Conservation (phyloP, 2,797 vertebrate species). For the Carcharodon carcharias region DNA sequence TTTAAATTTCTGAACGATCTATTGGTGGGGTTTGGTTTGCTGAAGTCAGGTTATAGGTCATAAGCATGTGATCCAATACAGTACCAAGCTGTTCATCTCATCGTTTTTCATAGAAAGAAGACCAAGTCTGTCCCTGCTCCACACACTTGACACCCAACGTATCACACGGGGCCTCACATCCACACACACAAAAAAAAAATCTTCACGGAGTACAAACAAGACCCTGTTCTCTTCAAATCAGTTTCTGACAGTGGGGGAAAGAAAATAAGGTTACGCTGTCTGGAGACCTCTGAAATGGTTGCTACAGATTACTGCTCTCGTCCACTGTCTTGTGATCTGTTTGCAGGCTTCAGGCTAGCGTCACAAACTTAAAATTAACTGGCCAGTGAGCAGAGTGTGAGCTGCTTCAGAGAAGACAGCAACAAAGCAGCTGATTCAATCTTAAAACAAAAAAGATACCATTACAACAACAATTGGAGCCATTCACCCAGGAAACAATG, state of each 20-base stretch:
- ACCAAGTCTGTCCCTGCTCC: too few species aligned
- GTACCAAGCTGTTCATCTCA: neutral
- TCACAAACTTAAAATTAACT: neutral
- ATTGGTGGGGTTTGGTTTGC: neutral
- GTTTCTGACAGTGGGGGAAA: neutral
- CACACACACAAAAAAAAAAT: neutral
- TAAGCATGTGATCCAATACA: too few species aligned
- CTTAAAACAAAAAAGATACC: neutral
- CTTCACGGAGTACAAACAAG: neutral
- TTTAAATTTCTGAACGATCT: neutral
- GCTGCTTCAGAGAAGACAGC: neutral
- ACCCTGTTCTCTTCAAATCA: neutral
- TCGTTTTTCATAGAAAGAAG: neutral
- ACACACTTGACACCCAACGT: neutral
- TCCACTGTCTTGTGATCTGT: neutral
- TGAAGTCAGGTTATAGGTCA: neutral
- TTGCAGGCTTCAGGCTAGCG: neutral
- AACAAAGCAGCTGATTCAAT: neutral
- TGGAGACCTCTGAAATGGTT: neutral
- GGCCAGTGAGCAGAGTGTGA: neutral
- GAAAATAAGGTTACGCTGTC: constrained; percentile 8
- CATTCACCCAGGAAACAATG: constrained; percentile 1
- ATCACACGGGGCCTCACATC: neutral
- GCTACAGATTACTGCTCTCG: neutral
- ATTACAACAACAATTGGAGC: constrained; percentile 19